Evolutionary conservation across 2,113 vertebrate species (phyloP), one percentile per base, ranked within the genome.

Genomic region (Noctilio leporinus): DNA sequence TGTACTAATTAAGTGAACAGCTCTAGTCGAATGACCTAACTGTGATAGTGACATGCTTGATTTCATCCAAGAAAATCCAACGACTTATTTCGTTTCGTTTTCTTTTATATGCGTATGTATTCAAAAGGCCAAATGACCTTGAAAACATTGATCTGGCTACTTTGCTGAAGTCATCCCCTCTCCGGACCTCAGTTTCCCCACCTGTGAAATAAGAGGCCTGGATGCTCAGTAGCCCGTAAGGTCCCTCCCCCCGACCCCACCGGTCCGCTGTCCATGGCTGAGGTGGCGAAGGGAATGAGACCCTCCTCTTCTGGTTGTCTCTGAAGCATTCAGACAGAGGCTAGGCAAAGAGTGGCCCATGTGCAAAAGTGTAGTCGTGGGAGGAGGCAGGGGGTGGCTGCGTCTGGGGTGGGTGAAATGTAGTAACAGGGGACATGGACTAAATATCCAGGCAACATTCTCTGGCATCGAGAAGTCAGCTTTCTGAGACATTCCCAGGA

Each of bases 401-500:
- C 45, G 76, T 28, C 51, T 53, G 76, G 72, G 92, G 94, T 20
- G 40, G 70, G 89, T 95, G 93, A 84, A 47, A 83, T 73, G 17
- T 33, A 47, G 94, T 43, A 70, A 62, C 4, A 40, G 91, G 22
- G 5, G 22, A 28, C 57, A 22, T 22, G 72, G 73, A 30, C 94
- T 64, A 83, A 96, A 47, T 89, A 91, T 57, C 76, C 65, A 53
- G 12, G 51, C 35, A n/a, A 65, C 9, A 67, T 45, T 30, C 77
- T 47, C 67, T 75, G 94, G 86, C 91, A 69, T 49, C n/a, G 94
- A 96, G 86, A 67, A 80, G 81, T 89, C 83, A 51, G 47, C 86
- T 82, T 72, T 90, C 78, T 76, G 64, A 87, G 75, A 72, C 65
- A 89, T 70, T 80, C 91, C 51, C 24, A 38, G 76, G 53, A n/a